A percentile compares a stretch with the other conserved stretches of the same genome.
Evolutionary conservation across 2,888 invertebrate genomes (phyloP).

Genomic region (Frankliniella fusca): DNA sequence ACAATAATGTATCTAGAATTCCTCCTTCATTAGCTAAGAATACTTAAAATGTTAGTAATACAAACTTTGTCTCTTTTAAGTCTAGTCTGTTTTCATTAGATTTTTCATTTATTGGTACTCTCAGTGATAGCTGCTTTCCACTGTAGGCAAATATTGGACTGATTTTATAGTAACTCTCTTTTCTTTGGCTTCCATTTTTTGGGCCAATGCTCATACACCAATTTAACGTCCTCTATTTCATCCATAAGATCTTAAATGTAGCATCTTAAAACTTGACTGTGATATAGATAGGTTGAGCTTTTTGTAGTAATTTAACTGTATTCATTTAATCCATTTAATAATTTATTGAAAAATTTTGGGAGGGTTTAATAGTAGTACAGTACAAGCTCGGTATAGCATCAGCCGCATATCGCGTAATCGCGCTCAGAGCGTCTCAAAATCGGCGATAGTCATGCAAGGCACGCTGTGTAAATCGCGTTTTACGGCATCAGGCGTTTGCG

Average conservation of each 20-base stretch:
- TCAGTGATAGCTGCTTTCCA: background rate
- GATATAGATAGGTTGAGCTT: background rate
- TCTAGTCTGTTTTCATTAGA: background rate
- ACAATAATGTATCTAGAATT: background rate
- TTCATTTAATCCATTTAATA: too few species aligned
- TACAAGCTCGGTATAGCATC: too few species aligned
- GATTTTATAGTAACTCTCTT: background rate
- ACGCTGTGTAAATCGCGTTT: too few species aligned
- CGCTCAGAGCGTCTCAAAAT: too few species aligned
- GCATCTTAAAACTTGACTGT: conserved; percentile 8
- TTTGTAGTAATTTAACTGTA: too few species aligned
- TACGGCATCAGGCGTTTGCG: too few species aligned
- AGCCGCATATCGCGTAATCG: too few species aligned
- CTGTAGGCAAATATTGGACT: background rate
- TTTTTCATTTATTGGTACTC: background rate
- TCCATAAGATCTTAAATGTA: background rate
- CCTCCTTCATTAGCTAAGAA: background rate
- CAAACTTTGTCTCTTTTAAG: background rate
- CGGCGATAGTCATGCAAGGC: too few species aligned
- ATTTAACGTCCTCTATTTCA: background rate
- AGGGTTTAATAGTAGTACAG: too few species aligned
- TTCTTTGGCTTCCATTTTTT: too few species aligned
- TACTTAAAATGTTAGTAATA: background rate
- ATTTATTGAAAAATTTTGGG: too few species aligned
- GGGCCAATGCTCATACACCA: too few species aligned